phyloP scores from a whole-genome alignment of 2,113 vertebrate genomes.

The Agapornis roseicollis region DNA sequence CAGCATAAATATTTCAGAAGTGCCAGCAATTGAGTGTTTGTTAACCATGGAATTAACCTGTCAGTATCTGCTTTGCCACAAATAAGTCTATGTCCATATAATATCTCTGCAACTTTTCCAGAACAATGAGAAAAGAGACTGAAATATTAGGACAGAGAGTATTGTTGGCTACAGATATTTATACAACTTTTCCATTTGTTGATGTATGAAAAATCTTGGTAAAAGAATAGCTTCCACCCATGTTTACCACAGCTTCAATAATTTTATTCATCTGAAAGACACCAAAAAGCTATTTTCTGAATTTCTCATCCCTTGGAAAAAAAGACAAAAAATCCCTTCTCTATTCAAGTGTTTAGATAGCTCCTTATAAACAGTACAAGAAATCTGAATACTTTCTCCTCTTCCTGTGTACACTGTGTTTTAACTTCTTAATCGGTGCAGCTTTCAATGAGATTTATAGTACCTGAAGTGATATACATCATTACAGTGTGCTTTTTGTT shows the following conservation, averaged over 20 bases:
- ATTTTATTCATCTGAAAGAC: conserved; percentile 74
- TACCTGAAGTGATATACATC: conserved; percentile 64
- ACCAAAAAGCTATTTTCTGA: conserved; percentile 72
- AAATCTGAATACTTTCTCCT: conserved; percentile 69
- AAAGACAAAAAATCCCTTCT: conserved; percentile 25
- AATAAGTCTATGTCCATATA: conserved; percentile 33
- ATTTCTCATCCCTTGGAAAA: conserved; percentile 61
- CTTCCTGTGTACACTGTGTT: conserved; percentile 74
- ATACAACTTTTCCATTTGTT: conserved; percentile 78
- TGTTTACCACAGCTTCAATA: conserved; percentile 83
- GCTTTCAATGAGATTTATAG: conserved; percentile 64
- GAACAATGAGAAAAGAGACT: conserved; percentile 63
- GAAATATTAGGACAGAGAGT: conserved; percentile 67
- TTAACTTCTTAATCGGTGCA: conserved; percentile 67
- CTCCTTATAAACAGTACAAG: conserved; percentile 82
- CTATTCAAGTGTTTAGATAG: conserved; percentile 79
- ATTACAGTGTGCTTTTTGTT: conserved; percentile 46
- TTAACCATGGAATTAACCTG: conserved; percentile 53
- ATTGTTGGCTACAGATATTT: conserved; percentile 72
- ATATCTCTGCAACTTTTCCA: conserved; percentile 45
- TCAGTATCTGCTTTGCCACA: conserved; percentile 22
- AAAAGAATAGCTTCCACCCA: conserved; percentile 74
- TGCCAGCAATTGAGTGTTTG: conserved; percentile 63
- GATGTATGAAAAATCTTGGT: conserved; percentile 73
- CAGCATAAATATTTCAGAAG: conserved; percentile 65